Percentiles rank a stretch among this genome's conserved stretches.
These are phyloP conservation scores for Puffinus mauretanicus DNA, from an alignment of 2,113 vertebrate species.

Conservation along the genomic window DNA sequence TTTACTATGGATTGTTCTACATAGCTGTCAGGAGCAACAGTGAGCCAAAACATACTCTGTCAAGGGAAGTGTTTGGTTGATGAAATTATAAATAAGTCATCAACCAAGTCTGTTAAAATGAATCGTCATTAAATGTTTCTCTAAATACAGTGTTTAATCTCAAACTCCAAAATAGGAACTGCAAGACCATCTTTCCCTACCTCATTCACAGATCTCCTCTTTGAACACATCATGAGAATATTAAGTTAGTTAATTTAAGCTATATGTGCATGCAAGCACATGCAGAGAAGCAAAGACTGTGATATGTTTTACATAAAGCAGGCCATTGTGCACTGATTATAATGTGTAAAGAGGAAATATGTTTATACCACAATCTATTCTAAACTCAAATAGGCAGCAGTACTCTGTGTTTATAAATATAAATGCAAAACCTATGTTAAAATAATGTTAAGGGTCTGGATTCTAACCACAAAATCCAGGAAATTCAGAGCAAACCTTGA, in stretches of 20 bases:
- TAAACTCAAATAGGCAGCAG: conserved; percentile 73
- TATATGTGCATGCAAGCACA: conserved; percentile 64
- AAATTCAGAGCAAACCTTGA: conserved; percentile 18
- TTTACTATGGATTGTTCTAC: too few species aligned
- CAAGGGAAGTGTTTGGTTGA: too few species aligned
- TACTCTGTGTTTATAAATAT: conserved; percentile 74
- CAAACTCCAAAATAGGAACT: conserved; percentile 69
- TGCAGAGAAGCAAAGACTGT: conserved; percentile 64
- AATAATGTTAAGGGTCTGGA: conserved; percentile 54
- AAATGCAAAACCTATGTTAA: conserved; percentile 67
- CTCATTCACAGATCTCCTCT: conserved; percentile 72
- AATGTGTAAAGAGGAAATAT: conserved; percentile 80
- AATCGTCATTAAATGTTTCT: conserved; percentile 68
- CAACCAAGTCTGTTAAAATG: conserved; percentile 64
- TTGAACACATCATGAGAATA: conserved; percentile 75
- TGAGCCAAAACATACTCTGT: too few species aligned
- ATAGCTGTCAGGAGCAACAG: too few species aligned
- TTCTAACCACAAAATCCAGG: conserved; percentile 47
- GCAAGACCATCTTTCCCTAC: conserved; percentile 66
- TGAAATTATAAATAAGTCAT: too few species aligned
- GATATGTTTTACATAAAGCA: conserved; percentile 82
- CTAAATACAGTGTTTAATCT: conserved; percentile 61
- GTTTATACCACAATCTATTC: conserved; percentile 76
- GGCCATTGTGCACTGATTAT: conserved; percentile 75
- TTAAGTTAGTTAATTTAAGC: conserved; percentile 71